These are phyloP conservation scores for Lamellibrachia columna DNA, from an alignment of 2,888 invertebrate genomes.

Conservation along the genomic window DNA sequence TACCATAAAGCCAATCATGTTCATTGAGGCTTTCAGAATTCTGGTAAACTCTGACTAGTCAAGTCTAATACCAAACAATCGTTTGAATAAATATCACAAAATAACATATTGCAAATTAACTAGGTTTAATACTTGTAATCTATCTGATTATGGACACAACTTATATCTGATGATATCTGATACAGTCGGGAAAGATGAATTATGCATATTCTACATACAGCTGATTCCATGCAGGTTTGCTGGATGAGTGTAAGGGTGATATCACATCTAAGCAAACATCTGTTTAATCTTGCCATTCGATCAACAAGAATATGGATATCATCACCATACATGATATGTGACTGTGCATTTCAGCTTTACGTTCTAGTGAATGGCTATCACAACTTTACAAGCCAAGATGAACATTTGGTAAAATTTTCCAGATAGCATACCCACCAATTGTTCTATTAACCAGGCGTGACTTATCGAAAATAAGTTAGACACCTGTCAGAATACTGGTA, in stretches of 20 bases:
- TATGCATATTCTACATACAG: not conserved
- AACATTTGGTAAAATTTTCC: not conserved
- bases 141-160: not conserved
- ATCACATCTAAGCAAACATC: not conserved
- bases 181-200: not conserved
- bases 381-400: too few species aligned
- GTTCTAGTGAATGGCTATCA: not conserved
- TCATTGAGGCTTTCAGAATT: too few species aligned
- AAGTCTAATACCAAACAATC: too few species aligned
- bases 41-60: too few species aligned
- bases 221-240: not conserved
- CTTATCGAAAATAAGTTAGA: too few species aligned
- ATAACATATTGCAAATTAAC: not conserved
- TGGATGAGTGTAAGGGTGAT: not conserved
- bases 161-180: not conserved
- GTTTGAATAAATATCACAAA: too few species aligned
- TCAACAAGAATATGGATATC: not conserved
- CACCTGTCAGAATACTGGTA: too few species aligned
- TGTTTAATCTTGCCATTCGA: not conserved
- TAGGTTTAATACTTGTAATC: not conserved
- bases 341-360: not conserved
- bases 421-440: not conserved
- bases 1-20: too few species aligned
- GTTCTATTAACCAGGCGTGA: too few species aligned
- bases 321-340: too few species aligned